Conservation (phyloP, 2,888 invertebrate genomes). For the Nematopogon swammerdamellus region DNA sequence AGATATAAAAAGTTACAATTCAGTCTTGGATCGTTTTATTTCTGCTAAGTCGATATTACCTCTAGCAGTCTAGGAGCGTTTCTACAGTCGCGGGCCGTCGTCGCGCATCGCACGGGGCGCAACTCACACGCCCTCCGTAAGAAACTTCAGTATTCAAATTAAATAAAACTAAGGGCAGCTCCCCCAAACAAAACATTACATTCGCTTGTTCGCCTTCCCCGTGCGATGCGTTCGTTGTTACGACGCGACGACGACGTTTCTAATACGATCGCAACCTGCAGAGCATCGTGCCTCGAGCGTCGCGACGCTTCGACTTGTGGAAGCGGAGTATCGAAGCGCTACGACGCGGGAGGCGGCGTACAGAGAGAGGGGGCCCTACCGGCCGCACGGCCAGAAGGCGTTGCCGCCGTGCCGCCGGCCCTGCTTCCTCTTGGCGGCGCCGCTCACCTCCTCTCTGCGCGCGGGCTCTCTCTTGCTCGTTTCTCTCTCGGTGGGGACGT, state of each 20-base stretch:
- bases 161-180: neutral
- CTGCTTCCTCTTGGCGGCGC: conserved; percentile 44
- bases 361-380: conserved; percentile 18
- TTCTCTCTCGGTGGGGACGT: conserved; percentile 4
- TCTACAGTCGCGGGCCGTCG: neutral
- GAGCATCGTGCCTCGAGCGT: no score
- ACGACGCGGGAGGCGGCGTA: no score
- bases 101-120: neutral
- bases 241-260: neutral
- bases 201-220: neutral
- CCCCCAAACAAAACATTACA: neutral
- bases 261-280: no score
- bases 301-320: no score
- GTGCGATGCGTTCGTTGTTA: neutral
- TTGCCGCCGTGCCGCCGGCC: conserved; percentile 38
- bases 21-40: neutral
- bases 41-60: neutral
- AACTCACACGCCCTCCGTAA: neutral
- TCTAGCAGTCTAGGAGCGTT: neutral
- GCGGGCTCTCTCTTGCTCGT: neutral
- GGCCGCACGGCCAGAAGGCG: conserved; percentile 47
- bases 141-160: neutral
- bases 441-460: conserved; percentile 15
- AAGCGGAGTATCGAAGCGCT: no score
- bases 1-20: neutral